These are phyloP conservation scores for Florisuga fusca DNA, from an alignment of 2,797 vertebrate genomes.

Conservation along the genomic window DNA sequence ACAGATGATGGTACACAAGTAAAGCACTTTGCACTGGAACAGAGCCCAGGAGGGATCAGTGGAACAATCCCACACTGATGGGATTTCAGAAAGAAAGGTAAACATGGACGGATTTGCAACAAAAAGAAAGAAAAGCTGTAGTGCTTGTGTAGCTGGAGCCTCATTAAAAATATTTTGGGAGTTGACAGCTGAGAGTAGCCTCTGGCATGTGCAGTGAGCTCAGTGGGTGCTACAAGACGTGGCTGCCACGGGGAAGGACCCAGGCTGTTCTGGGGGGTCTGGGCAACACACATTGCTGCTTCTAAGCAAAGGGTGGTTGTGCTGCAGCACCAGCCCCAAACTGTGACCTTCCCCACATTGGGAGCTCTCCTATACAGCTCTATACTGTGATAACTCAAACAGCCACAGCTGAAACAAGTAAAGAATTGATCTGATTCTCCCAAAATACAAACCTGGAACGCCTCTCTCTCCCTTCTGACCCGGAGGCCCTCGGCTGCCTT, in stretches of 20 bases:
- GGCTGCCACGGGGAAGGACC: not conserved
- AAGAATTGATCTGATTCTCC: not conserved
- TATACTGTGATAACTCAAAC: not conserved
- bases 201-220: not conserved
- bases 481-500: constrained; percentile 79
- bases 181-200: not conserved
- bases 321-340: not conserved
- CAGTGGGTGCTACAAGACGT: not conserved
- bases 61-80: not conserved
- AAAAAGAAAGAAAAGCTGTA: not conserved
- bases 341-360: rapidly evolving
- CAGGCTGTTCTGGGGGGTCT: not conserved
- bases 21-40: not conserved
- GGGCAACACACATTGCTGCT: not conserved
- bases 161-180: not conserved
- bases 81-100: not conserved
- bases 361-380: not conserved
- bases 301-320: not conserved
- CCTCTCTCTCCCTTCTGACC: constrained; percentile 89
- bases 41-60: not conserved
- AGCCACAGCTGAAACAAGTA: not conserved
- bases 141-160: rapidly evolving
- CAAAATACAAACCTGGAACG: constrained; percentile 79
- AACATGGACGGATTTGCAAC: not conserved
- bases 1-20: not conserved